A percentile compares a stretch with the other conserved stretches of the same genome.
phyloP scores from a whole-genome alignment of 1,140 invertebrate genomes.

The Drosophila ambigua region DNA sequence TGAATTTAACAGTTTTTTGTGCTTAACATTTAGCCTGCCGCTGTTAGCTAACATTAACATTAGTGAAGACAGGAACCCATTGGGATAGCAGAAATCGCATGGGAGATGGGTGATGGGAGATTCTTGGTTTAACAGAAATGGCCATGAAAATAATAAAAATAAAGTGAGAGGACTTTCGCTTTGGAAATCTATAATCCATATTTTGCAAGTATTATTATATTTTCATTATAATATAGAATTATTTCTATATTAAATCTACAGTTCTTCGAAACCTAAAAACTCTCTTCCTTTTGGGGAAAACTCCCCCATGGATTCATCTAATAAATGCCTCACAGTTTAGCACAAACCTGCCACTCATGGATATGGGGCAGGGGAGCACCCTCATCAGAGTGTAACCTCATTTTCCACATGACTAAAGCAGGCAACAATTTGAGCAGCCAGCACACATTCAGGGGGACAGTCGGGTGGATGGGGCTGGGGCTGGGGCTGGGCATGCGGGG shows the following conservation, averaged over 20 bases:
- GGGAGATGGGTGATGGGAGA: constrained; percentile 16
- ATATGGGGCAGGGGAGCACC: neutral
- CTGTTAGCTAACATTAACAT: constrained; percentile 34
- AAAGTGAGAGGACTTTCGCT: neutral
- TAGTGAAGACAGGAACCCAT: constrained; percentile 49
- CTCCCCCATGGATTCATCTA: too few relatives aligned
- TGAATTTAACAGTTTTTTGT: constrained; percentile 2
- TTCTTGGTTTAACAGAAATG: neutral
- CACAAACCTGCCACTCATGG: neutral
- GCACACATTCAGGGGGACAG: constrained; percentile 2
- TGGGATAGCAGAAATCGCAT: constrained; percentile 20
- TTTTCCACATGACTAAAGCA: constrained; percentile 35
- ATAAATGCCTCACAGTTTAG: too few relatives aligned
- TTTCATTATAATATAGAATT: too few relatives aligned
- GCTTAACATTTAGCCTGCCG: neutral
- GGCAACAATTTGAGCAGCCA: constrained; percentile 28
- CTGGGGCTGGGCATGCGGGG: neutral
- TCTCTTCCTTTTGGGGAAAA: too few relatives aligned
- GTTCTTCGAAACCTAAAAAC: too few relatives aligned
- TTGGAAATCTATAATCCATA: neutral
- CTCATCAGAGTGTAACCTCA: constrained; percentile 22
- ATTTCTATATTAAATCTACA: too few relatives aligned
- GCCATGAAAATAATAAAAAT: too few relatives aligned
- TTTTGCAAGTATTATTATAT: too few relatives aligned
- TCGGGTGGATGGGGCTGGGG: too few relatives aligned